Conservation (phyloP, 1,140 invertebrate genomes). For the Drosophila pectinifera region DNA sequence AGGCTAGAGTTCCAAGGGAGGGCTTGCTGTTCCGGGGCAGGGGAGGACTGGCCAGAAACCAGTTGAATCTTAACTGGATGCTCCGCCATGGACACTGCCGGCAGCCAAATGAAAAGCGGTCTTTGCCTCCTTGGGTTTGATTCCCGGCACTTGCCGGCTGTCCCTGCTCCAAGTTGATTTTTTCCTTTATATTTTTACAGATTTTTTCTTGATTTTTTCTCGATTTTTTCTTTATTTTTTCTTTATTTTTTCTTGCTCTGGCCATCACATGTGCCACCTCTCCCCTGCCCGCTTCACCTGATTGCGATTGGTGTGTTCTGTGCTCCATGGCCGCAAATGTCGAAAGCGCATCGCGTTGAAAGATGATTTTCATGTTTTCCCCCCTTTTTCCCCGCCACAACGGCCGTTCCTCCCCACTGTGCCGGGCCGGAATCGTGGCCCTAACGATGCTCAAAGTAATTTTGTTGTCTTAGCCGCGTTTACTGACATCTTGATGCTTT, state of each 20-base stretch:
- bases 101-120: constrained; percentile 69
- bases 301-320: constrained; percentile 45
- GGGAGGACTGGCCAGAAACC: constrained; percentile 48
- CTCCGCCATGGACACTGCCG: constrained; percentile 60
- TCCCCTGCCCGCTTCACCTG: constrained; percentile 39
- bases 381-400: constrained; percentile 10
- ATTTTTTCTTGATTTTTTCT: constrained; percentile 3
- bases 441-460: constrained; percentile 75
- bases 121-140: constrained; percentile 38
- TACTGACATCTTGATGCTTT: constrained; percentile 79
- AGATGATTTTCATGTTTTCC: constrained; percentile 84
- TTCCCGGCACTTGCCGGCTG: constrained; percentile 64
- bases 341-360: constrained; percentile 72
- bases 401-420: constrained; percentile 6
- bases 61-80: constrained; percentile 52
- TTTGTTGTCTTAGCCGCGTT: constrained; percentile 78
- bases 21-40: background rate
- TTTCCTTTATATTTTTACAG: constrained; percentile 6
- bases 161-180: constrained; percentile 11
- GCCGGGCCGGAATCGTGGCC: constrained; percentile 49
- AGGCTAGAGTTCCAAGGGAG: background rate
- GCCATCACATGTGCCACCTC: constrained; percentile 14
- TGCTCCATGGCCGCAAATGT: constrained; percentile 21
- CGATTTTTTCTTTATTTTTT: background rate
- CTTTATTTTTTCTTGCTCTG: background rate